Evolutionary conservation across 2,113 vertebrate genomes (phyloP), one percentile per base, ranked within the genome.

Genomic region (Haemorhous mexicanus): DNA sequence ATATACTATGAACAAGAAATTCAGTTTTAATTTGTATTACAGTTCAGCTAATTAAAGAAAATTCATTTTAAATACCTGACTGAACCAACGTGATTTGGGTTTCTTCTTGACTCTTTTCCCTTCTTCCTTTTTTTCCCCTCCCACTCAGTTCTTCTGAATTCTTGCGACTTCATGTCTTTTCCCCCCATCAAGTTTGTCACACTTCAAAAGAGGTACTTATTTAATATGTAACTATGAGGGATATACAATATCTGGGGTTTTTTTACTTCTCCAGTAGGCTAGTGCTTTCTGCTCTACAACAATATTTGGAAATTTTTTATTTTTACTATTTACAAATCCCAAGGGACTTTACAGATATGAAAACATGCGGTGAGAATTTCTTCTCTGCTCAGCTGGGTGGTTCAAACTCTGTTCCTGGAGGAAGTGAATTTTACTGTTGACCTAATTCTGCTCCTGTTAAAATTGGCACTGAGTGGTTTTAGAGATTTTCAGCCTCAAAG

Each of bases 401-500:
- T 84, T 94, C 89, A 75, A 68, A 68, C n/a, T 73, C 18, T 62
- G 37, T 92, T 94, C 67, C 84, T 89, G 39, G 43, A 84, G 67
- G 66, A 43, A 89, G 63, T 73, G 94, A 90, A 87, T 95, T 95
- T 91, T 95, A 85, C 94, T 85, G 63, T 66, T 97, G 89, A 95
- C 93, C 94, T 96, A 94, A 94, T 95, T 96, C 70, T 61, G 49
- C 77, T 80, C 72, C 70, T 0, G 16, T 84, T 81, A 62, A 79
- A 93, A 74, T 89, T 94, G 89, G 58, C 87, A 61, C 50, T 20
- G 78, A 77, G 78, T 96, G 58, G 78, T 87, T 94, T 96, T 93
- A 87, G 89, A 92, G 87, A 91, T 94, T 95, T 92, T 82, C 91
- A 91, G 78, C 75, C 78, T 93, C 84, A 91, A 89, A 95, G 91